Evolutionary conservation across 2,888 invertebrate genomes (phyloP), one percentile per base, ranked within the genome.

Genomic region (Drosophila pseudotakahashii): DNA sequence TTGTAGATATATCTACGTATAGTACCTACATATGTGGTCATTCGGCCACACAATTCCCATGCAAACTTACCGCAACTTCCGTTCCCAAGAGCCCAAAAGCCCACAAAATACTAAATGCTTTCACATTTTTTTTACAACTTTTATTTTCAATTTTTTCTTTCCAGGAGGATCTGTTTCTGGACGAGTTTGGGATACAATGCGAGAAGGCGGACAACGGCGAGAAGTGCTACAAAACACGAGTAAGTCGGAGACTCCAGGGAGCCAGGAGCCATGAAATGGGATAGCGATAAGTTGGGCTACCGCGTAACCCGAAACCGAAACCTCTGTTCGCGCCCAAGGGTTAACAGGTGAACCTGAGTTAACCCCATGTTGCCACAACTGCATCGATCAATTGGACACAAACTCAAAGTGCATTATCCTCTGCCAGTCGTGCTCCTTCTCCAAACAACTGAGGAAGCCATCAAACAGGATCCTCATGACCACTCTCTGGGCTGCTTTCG

Each of bases 141-240:
- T 14, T 2, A 48, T 36, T 30, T 39, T 26, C 5, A 26, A 26
- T 26, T 16, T 19, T 48, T 9, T 9, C 68, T 74, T 89, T 82
- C 60, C 80, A 90, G 90, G 89, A 89, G 79, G 79, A 81, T 60
- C 58, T 77, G 13, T 90, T 89, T 79, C 77, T 85, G 52, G 89
- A 90, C 63, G 91, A 90, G 51, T 90, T 89, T 50, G 90, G 90
- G 34, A 79, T 90, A 9, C 76, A 81, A 52, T 90, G 90, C 66
- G 77, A 74, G 9, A 76, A 77, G 69, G 85, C 79, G 48, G 87
- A 87, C 73, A 82, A 70, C 55, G 79, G 88, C 51, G 86, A 84
- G 37, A 87, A 87, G 75, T 90, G 90, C 71, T 90, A 87, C 51
- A 79, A 78, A 63, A 72, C 82, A 44, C 81, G 90, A 57, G 90